These are phyloP conservation scores for Jordanella pulchra DNA, from an alignment of 2,797 vertebrate genomes.

Conservation along the genomic window DNA sequence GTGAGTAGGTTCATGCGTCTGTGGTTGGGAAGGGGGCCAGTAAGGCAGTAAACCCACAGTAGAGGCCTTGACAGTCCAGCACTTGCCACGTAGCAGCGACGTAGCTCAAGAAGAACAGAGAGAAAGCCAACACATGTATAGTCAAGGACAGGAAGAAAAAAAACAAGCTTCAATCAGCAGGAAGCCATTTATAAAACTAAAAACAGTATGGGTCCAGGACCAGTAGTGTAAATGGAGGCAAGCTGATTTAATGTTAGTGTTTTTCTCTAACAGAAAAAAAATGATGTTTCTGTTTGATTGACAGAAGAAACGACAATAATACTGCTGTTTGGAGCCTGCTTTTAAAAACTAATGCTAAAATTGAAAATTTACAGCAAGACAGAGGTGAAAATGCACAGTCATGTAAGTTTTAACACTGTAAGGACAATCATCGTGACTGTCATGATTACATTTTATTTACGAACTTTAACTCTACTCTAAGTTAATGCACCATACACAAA, in stretches of 20 bases:
- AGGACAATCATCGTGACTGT: not conserved
- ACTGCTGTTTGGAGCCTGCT: constrained; percentile 27
- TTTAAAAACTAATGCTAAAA: constrained; percentile 24
- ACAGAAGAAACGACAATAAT: constrained; percentile 33
- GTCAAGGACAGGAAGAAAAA: not conserved
- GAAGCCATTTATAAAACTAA: constrained; percentile 9
- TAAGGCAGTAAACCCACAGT: constrained; percentile 71
- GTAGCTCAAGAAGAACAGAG: constrained; percentile 35
- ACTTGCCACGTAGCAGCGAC: constrained; percentile 70
- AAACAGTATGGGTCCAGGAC: constrained; percentile 32
- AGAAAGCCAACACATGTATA: constrained; percentile 5
- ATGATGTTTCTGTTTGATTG: constrained; percentile 37
- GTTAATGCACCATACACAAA: not conserved
- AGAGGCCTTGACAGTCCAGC: constrained; percentile 64
- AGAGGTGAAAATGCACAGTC: constrained; percentile 3
- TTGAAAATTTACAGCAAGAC: not conserved
- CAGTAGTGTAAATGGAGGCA: constrained; percentile 28
- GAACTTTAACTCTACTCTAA: too few relatives aligned
- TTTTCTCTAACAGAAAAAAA: constrained; percentile 29
- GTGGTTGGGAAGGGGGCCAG: constrained; percentile 68
- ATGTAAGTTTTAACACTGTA: constrained; percentile 4
- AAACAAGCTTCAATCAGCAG: not conserved
- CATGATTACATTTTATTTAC: not conserved
- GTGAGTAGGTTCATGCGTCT: constrained; percentile 46
- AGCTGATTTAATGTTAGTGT: constrained; percentile 36